Base-by-base conservation (phyloP, 2,113 vertebrate genomes). In the Campylomormyrus numenius region DNA sequence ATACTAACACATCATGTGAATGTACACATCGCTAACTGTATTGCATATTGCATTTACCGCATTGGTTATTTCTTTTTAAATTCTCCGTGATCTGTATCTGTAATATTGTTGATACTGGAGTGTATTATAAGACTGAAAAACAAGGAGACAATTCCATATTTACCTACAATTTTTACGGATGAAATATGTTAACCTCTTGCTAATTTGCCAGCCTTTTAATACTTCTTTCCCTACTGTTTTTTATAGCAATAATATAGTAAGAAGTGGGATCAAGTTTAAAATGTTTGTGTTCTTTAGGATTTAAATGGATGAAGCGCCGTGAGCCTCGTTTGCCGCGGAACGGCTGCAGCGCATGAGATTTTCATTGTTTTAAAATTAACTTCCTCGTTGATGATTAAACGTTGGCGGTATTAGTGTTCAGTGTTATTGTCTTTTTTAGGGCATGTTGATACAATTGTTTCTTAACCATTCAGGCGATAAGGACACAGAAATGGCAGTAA, bases 351-450 rank as follows among this genome's bases (percentile, higher is more conserved):
- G 27, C 27, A 31, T 8, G 74, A 42, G 17, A 35, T 80, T 8
- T 39, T 11, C 74, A 15, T 80, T 80, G 74, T 80, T 80, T 42
- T 42, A 39, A 42, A 80, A 80, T 80, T 17, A 42, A 80, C 74
- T 80, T 80, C 74, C 74, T 19, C 74, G 74, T n/a, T 42, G 74
- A 35, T 80, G 74, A 80, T 80, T 80, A 80, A 80, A 80, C 74
- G 74, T 42, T 42, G 74, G 13, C 74, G 27, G n/a, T 35, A 74
- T 35, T 74, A 35, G 66, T 74, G 74, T 80, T 35, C 74, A 17
- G 35, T 42, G 74, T 80, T 80, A 42, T 80, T 80, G 13, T 80
- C 74, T 39, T 80, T 77, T 80, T 80, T 39, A 19, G 17, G 74
- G 15, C 35, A 42, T 42, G 11, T 42, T 42, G n/a, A 70, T 70